phyloP scores from a whole-genome alignment of 2,113 vertebrate genomes.

The Pavo muticus region DNA sequence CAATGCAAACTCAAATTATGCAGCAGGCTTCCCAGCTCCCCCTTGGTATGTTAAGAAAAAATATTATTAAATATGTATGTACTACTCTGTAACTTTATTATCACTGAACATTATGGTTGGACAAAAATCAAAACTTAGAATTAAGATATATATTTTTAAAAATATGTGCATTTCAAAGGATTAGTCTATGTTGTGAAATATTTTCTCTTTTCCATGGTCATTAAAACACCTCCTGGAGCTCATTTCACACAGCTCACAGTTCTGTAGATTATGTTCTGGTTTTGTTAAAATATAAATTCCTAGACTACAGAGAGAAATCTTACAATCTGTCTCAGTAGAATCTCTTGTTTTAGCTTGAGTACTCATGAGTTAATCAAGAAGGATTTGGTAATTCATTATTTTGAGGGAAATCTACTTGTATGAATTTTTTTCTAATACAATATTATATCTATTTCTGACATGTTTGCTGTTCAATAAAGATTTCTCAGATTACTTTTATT shows the following conservation, averaged over 20 bases:
- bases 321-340: background rate
- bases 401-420: background rate
- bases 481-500: background rate
- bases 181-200: background rate
- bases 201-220: background rate
- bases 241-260: constrained; percentile 22
- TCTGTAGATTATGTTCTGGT: background rate
- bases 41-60: background rate
- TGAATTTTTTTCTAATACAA: background rate
- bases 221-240: constrained; percentile 19
- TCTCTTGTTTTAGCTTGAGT: background rate
- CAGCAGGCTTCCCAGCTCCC: background rate
- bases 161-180: background rate
- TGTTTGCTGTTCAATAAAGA: background rate
- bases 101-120: background rate
- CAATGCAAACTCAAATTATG: background rate
- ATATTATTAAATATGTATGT: background rate
- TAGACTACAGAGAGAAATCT: background rate
- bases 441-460: constrained; percentile 17
- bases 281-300: constrained; percentile 23
- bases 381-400: background rate
- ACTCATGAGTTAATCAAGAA: background rate
- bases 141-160: background rate
- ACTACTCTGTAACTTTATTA: background rate
- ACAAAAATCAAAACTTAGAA: background rate